A percentile compares a stretch with the other conserved stretches of the same genome.
Evolutionary conservation across 2,797 vertebrate species (phyloP).

Genomic region (Cottoperca gobio): DNA sequence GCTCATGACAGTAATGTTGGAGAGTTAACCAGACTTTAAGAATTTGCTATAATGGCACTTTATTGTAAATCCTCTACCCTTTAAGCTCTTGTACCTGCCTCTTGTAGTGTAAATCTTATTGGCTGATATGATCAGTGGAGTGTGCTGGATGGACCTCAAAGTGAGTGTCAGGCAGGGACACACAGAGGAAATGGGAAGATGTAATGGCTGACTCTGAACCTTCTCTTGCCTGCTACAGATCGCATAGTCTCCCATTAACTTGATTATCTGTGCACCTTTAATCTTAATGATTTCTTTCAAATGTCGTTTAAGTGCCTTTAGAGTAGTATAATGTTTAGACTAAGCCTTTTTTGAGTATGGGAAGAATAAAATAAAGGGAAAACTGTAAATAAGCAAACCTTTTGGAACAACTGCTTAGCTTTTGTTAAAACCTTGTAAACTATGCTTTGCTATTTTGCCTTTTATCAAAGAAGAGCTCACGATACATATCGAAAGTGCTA

Average conservation of each 20-base stretch:
- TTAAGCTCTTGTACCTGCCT: conserved; percentile 75
- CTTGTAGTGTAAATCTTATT: conserved; percentile 35
- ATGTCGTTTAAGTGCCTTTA: conserved; percentile 95
- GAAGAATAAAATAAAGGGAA: conserved; percentile 65
- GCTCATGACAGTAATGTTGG: conserved; percentile 71
- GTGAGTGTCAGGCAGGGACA: conserved; percentile 28
- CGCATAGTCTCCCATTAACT: conserved; percentile 56
- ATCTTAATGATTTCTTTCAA: conserved; percentile 73
- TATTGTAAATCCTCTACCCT: conserved; percentile 73
- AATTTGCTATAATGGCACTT: conserved; percentile 75
- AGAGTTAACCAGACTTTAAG: conserved; percentile 91
- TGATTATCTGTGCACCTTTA: conserved; percentile 79
- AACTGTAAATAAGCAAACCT: conserved; percentile 44
- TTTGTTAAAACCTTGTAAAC: conserved; percentile 59
- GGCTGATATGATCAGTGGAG: conserved; percentile 35
- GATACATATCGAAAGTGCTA: conserved; percentile 51
- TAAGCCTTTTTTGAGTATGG: conserved; percentile 64
- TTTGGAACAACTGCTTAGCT: conserved; percentile 42
- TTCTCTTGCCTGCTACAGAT: conserved; percentile 59
- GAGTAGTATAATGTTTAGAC: conserved; percentile 75
- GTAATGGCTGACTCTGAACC: conserved; percentile 44
- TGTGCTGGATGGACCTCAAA: conserved; percentile 76
- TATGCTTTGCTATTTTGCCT: conserved; percentile 70
- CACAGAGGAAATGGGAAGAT: conserved; percentile 34
- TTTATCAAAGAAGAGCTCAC: conserved; percentile 49